Evolutionary conservation across 2,113 vertebrate species (phyloP).

Genomic region (Lophotis ruficrista): DNA sequence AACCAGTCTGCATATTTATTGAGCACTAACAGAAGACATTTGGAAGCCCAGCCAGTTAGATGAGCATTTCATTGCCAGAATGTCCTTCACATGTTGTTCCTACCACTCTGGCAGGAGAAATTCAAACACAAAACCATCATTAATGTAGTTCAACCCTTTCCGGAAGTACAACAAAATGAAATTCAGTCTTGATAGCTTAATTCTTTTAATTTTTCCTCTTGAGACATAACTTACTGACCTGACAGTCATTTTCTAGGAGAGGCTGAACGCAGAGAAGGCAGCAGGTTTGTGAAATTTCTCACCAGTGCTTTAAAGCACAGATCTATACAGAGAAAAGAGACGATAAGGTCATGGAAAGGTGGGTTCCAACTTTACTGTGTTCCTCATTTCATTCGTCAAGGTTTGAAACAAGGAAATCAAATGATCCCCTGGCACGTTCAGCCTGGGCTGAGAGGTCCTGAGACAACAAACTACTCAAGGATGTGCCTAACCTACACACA

Average conservation of each 20-base stretch:
- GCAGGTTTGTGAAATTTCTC: background rate
- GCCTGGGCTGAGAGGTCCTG: background rate
- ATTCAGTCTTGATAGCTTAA: slow-evolving; percentile 1
- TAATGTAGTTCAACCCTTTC: background rate
- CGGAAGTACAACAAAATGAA: slow-evolving; percentile 19
- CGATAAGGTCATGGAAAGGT: background rate
- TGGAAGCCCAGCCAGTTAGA: background rate
- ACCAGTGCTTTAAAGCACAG: background rate
- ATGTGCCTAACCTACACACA: background rate
- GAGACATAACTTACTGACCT: background rate
- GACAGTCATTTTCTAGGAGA: background rate
- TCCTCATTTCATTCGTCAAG: background rate
- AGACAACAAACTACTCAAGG: background rate
- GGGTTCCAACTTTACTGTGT: background rate
- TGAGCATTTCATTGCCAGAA: background rate
- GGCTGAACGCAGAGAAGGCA: background rate
- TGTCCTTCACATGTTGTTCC: background rate
- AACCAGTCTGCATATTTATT: background rate
- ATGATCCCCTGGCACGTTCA: background rate
- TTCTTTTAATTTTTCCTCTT: background rate
- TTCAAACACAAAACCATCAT: background rate
- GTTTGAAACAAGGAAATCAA: background rate
- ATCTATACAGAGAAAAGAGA: background rate
- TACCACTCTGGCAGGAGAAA: background rate
- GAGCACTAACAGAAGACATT: background rate